Evolutionary conservation across 2,888 invertebrate species (phyloP).

Genomic region (Caenorhabditis sulstoni): DNA sequence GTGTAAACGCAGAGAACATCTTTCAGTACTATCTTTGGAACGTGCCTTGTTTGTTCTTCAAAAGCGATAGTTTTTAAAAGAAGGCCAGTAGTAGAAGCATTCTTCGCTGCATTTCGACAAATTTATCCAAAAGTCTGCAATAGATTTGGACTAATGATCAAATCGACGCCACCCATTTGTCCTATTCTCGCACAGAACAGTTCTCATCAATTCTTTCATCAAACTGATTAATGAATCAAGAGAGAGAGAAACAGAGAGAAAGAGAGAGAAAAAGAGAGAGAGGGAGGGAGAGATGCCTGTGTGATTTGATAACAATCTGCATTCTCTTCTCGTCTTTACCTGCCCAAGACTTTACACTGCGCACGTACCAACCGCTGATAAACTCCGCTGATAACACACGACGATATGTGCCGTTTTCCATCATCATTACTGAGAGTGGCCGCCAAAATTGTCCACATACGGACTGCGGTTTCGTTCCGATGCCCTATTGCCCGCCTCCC

Average conservation of each 20-base stretch:
- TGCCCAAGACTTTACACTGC: slow-evolving; percentile 48
- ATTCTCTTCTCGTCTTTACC: slow-evolving; percentile 3
- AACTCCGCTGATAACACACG: slow-evolving; percentile 42
- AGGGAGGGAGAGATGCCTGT: not conserved
- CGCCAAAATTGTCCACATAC: slow-evolving; percentile 11
- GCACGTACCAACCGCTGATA: slow-evolving; percentile 38
- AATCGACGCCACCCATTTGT: too few species aligned
- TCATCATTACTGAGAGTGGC: slow-evolving; percentile 15
- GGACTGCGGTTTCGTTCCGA: slow-evolving; percentile 8
- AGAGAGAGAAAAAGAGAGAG: not conserved
- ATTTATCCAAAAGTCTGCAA: not conserved
- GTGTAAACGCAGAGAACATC: slow-evolving; percentile 20
- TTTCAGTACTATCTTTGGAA: slow-evolving; percentile 25
- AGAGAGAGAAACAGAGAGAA: not conserved
- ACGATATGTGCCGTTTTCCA: slow-evolving; percentile 1
- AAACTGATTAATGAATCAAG: slow-evolving; percentile 25
- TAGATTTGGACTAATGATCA: too few species aligned
- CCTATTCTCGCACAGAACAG: not conserved
- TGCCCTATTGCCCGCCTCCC: not conserved
- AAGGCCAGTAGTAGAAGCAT: not conserved
- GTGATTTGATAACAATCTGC: slow-evolving; percentile 48
- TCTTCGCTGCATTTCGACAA: not conserved
- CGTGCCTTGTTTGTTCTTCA: slow-evolving; percentile 12
- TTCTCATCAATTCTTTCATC: slow-evolving; percentile 22
- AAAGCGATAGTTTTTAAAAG: slow-evolving; percentile 32